These are phyloP conservation scores for Trichogramma evanescens DNA, from an alignment of 2,888 invertebrate species.

Conservation along the genomic window DNA sequence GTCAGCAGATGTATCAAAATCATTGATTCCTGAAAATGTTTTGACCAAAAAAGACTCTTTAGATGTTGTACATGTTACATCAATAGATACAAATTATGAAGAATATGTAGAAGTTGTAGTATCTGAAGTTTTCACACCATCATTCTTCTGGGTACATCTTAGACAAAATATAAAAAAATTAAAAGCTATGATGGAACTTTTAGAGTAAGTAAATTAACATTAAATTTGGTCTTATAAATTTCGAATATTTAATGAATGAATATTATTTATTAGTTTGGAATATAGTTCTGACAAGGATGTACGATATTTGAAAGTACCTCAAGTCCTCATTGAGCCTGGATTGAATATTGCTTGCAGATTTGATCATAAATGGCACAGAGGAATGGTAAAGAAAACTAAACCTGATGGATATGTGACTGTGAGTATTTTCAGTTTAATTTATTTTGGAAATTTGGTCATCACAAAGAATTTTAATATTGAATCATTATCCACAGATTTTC, in stretches of 20 bases:
- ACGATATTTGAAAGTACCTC: constrained; percentile 25
- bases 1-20: constrained; percentile 24
- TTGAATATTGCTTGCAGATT: constrained; percentile 40
- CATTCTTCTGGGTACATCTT: constrained; percentile 41
- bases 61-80: constrained; percentile 29
- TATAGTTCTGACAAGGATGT: constrained; percentile 15
- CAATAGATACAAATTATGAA: constrained; percentile 16
- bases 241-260: background rate
- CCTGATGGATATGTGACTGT: constrained; percentile 35
- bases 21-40: constrained; percentile 33
- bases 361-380: constrained; percentile 37
- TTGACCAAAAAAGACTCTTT: constrained; percentile 34
- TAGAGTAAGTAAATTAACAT: constrained; percentile 29
- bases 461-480: background rate
- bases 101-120: constrained; percentile 31
- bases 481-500: constrained; percentile 29
- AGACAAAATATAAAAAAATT: constrained; percentile 27
- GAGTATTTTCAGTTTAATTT: constrained; percentile 21
- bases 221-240: background rate
- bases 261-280: constrained; percentile 9
- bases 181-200: constrained; percentile 30
- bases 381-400: constrained; percentile 33
- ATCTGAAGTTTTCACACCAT: constrained; percentile 38
- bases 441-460: background rate
- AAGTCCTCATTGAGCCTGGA: constrained; percentile 33